Conservation (phyloP, 2,888 invertebrate species). For the Diogma glabrata region DNA sequence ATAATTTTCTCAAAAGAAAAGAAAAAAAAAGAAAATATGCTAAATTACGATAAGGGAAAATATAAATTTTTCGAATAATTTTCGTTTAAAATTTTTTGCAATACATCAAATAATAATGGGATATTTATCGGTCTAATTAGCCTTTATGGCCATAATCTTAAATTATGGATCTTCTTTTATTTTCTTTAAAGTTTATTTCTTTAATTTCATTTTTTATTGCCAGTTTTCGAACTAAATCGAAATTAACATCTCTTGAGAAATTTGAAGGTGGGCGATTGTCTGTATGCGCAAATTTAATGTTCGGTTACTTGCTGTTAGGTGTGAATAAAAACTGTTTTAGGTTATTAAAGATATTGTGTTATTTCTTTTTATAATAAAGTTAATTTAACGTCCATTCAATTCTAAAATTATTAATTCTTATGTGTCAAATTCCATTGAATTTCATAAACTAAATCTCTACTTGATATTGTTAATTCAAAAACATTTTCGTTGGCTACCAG, state of each 20-base stretch:
- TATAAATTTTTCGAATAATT: background rate
- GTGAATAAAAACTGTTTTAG: background rate
- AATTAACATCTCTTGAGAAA: conserved; percentile 9
- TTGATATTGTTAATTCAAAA: no score
- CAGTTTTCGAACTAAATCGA: conserved; percentile 11
- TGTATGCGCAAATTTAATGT: no score
- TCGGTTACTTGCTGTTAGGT: no score
- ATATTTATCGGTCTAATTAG: conserved; percentile 20
- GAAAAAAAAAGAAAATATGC: conserved; percentile 4
- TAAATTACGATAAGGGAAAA: conserved; percentile 8
- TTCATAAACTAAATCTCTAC: no score
- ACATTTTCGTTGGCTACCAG: no score
- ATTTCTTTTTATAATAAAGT: conserved; percentile 1
- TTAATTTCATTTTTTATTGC: conserved; percentile 11
- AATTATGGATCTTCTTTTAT: conserved; percentile 19
- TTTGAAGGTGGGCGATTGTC: no score
- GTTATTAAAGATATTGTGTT: background rate
- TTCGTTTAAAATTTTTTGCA: conserved; percentile 3
- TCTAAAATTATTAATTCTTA: no score
- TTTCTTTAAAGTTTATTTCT: conserved; percentile 13
- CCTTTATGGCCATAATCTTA: conserved; percentile 20
- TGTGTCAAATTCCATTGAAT: no score
- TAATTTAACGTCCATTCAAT: background rate
- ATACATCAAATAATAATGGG: conserved; percentile 11
- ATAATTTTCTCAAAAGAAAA: conserved; percentile 7